Conservation (phyloP, 2,888 invertebrate species). For the Imbricaverruca yamaguchii region DNA sequence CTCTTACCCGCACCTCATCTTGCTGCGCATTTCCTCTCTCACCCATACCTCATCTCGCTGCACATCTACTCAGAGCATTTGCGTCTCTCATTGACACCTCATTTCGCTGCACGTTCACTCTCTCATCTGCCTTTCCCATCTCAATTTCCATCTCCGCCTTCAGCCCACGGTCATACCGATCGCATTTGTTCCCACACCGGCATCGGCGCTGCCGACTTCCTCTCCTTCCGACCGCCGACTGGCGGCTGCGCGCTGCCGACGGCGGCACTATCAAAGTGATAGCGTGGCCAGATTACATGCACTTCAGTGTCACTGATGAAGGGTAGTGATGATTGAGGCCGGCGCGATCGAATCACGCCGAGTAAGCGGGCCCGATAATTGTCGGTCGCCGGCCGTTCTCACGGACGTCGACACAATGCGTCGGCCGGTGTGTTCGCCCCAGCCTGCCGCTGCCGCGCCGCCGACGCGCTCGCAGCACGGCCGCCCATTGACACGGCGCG, state of each 20-base stretch:
- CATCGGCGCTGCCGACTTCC: neutral
- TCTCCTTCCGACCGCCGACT: neutral
- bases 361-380: slow-evolving; percentile 5
- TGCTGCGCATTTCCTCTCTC: too few species aligned
- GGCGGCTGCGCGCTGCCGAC: neutral
- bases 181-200: neutral
- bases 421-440: neutral
- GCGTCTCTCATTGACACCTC: neutral
- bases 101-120: neutral
- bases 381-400: neutral
- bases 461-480: neutral
- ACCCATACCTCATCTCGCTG: neutral
- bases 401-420: neutral
- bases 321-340: slow-evolving; percentile 20
- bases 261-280: slow-evolving; percentile 18
- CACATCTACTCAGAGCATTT: neutral
- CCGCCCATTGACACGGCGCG: slow-evolving; percentile 1
- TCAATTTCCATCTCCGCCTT: too few species aligned
- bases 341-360: slow-evolving; percentile 12
- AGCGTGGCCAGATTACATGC: slow-evolving; percentile 18
- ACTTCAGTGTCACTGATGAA: slow-evolving; percentile 20
- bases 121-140: neutral
- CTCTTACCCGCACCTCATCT: too few species aligned
- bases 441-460: neutral
- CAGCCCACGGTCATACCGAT: neutral